Percentiles rank a stretch among this genome's conserved stretches.
These are phyloP conservation scores for Brachionus angularis DNA, from an alignment of 1,140 invertebrate species.

Conservation along the genomic window DNA sequence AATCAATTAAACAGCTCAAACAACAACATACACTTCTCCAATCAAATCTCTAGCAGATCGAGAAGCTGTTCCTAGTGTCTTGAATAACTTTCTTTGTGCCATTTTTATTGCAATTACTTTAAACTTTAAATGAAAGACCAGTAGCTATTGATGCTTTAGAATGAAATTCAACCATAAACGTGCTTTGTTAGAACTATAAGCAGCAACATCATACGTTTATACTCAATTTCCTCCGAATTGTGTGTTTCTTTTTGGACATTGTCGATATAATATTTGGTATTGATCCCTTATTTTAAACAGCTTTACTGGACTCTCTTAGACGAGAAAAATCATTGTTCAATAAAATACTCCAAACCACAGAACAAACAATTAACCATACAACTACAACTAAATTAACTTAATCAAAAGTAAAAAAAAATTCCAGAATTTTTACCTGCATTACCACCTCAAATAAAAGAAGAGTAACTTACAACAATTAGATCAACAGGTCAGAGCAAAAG, in stretches of 20 bases:
- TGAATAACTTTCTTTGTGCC: constrained; percentile 8
- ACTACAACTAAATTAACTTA: constrained; percentile 47
- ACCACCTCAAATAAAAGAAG: constrained; percentile 82
- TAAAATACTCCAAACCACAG: constrained; percentile 53
- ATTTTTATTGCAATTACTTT: constrained; percentile 11
- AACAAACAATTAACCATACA: constrained; percentile 49
- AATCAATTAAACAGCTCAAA: neutral
- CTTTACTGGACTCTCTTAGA: constrained; percentile 82
- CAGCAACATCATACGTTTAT: constrained; percentile 7
- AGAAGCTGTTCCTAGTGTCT: constrained; percentile 10
- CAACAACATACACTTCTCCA: constrained; percentile 42
- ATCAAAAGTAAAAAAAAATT: constrained; percentile 68
- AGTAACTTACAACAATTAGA: constrained; percentile 77
- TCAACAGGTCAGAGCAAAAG: constrained; percentile 64
- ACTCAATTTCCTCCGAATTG: constrained; percentile 32
- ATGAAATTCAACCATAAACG: constrained; percentile 12
- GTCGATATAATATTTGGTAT: constrained; percentile 69
- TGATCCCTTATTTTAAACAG: constrained; percentile 85
- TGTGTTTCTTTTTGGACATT: constrained; percentile 15
- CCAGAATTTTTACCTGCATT: constrained; percentile 84
- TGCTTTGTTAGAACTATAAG: neutral
- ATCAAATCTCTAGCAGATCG: constrained; percentile 44
- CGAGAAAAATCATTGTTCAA: constrained; percentile 80
- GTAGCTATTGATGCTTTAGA: constrained; percentile 17
- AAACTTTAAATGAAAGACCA: constrained; percentile 22